These are phyloP conservation scores for Nudaria mundana DNA, from an alignment of 2,888 invertebrate species.

Conservation along the genomic window DNA sequence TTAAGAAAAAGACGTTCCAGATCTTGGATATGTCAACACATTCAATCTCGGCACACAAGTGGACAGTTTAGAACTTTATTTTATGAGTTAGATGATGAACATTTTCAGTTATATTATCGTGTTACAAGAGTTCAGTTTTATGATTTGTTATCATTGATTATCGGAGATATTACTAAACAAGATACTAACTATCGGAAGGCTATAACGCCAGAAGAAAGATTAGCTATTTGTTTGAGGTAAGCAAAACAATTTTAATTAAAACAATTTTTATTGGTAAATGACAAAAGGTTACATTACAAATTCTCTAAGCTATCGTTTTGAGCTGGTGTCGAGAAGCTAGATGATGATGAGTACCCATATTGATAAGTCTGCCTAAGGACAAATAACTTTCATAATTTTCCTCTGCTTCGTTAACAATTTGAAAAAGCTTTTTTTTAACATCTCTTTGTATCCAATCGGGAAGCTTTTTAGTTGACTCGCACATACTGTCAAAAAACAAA, in stretches of 20 bases:
- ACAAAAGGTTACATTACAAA: conserved; percentile 14
- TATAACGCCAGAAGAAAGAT: conserved; percentile 17
- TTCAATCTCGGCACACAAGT: conserved; percentile 10
- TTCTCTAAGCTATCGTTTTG: conserved; percentile 14
- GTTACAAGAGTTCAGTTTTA: conserved; percentile 12
- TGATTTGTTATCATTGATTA: conserved; percentile 20
- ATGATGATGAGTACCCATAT: conserved; percentile 21
- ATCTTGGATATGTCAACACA: too few relatives aligned
- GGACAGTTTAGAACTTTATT: too few relatives aligned
- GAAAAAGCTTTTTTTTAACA: conserved; percentile 19
- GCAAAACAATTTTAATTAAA: conserved; percentile 12
- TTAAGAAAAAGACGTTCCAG: conserved; percentile 7
- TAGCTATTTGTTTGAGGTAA: conserved; percentile 19
- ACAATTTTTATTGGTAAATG: conserved; percentile 17
- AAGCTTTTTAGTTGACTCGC: conserved; percentile 16
- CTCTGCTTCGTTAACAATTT: conserved; percentile 22
- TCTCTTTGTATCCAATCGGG: conserved; percentile 22
- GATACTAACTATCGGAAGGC: conserved; percentile 13
- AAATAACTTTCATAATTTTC: conserved; percentile 18
- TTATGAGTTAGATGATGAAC: conserved; percentile 14
- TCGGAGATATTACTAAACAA: conserved; percentile 11
- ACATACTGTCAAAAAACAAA: conserved; percentile 33
- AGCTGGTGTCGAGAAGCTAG: conserved; percentile 14
- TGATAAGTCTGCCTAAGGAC: conserved; percentile 22
- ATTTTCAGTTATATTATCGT: conserved; percentile 14